These are phyloP conservation scores for Geotrypetes seraphini DNA, from an alignment of 2,797 vertebrate species.

Conservation along the genomic window DNA sequence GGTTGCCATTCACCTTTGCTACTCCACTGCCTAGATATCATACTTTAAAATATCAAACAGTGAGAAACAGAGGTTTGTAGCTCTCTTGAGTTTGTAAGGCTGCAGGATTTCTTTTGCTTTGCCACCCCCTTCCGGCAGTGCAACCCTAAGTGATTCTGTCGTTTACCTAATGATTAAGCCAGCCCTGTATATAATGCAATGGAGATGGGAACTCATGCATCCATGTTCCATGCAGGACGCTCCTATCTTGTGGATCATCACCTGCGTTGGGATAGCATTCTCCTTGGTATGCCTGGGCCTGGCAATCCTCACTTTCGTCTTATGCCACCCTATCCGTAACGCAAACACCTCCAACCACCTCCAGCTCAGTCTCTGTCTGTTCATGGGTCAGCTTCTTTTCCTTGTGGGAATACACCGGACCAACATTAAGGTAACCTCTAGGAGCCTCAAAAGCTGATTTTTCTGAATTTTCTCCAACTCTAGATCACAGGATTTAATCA, in stretches of 20 bases:
- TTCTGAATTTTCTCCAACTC: no score
- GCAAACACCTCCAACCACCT: constrained; percentile 29
- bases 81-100: no score
- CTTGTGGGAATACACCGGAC: constrained; percentile 7
- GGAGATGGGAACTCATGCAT: not conserved
- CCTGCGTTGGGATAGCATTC: constrained; percentile 26
- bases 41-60: no score
- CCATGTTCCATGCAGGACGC: constrained; percentile 4
- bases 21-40: no score
- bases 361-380: constrained; percentile 40
- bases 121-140: no score
- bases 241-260: not conserved
- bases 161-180: no score
- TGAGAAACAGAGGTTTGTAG: no score
- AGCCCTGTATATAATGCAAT: no score
- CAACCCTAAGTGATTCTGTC: no score
- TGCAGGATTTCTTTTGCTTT: no score
- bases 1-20: no score
- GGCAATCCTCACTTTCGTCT: constrained; percentile 29
- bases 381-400: constrained; percentile 33
- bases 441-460: no score
- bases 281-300: constrained; percentile 34
- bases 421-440: constrained; percentile 5
- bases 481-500: not conserved
- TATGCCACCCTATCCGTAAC: constrained; percentile 20